phyloP scores from a whole-genome alignment of 2,797 vertebrate species.

The Novumbra hubbsi region DNA sequence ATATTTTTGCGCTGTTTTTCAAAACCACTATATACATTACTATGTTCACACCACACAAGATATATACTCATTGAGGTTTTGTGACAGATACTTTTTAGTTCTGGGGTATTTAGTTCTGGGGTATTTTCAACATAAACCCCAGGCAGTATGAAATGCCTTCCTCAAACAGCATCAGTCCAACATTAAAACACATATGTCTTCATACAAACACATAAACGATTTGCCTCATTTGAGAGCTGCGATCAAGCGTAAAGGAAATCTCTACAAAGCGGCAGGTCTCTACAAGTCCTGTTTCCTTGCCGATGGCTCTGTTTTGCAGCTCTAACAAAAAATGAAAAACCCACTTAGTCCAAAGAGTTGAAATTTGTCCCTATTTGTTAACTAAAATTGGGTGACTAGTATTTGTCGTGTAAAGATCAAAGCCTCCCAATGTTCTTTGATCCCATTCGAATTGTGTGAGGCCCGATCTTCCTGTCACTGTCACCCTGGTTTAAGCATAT shows the following conservation, averaged over 20 bases:
- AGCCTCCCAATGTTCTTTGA: neutral
- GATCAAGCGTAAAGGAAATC: slow-evolving; percentile 20
- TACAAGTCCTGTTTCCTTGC: slow-evolving; percentile 22
- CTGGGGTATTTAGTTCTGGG: neutral
- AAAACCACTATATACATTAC: neutral
- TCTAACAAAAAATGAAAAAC: slow-evolving; percentile 9
- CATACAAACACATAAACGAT: neutral
- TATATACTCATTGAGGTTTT: neutral
- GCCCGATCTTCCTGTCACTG: neutral
- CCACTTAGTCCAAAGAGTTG: neutral
- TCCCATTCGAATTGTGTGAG: neutral
- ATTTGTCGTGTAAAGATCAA: neutral
- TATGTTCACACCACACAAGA: neutral
- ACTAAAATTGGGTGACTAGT: neutral
- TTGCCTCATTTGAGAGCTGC: neutral
- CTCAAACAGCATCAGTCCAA: neutral
- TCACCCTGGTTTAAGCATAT: neutral
- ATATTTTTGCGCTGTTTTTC: neutral
- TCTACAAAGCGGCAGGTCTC: slow-evolving; percentile 33
- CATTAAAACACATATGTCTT: neutral
- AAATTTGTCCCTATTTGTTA: neutral
- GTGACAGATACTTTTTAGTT: neutral
- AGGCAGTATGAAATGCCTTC: neutral
- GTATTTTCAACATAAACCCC: neutral
- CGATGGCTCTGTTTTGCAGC: slow-evolving; percentile 1